These are phyloP conservation scores for Aspidapion aeneum DNA, from an alignment of 2,888 invertebrate genomes.

Conservation along the genomic window DNA sequence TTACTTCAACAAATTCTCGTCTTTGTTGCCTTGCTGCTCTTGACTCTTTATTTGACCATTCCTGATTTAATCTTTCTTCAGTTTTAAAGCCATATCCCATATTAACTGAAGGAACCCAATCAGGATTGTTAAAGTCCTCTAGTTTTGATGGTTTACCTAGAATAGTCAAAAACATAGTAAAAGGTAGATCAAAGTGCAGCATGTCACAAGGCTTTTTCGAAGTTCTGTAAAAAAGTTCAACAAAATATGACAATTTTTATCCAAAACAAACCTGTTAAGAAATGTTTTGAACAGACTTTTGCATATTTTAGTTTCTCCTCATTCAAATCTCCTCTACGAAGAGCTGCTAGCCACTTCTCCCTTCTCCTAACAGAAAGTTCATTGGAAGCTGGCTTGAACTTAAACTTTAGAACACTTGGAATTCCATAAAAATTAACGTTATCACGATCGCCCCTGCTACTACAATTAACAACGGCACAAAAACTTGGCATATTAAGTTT, in stretches of 20 bases:
- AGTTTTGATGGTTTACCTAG: not conserved
- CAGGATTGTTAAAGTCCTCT: not conserved
- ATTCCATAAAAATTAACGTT: not conserved
- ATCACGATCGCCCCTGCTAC: not conserved
- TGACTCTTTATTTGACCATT: too few species aligned
- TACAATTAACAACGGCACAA: not conserved
- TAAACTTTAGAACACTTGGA: not conserved
- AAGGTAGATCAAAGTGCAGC: too few species aligned
- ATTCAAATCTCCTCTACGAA: not conserved
- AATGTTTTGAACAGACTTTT: not conserved
- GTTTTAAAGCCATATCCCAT: not conserved
- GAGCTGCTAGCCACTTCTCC: not conserved
- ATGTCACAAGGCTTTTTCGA: too few species aligned
- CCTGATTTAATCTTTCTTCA: too few species aligned
- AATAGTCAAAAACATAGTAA: too few species aligned
- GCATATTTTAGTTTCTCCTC: not conserved
- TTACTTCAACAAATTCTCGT: too few species aligned
- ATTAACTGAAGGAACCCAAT: not conserved
- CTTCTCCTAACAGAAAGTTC: not conserved
- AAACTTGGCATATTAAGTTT: not conserved
- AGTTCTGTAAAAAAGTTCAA: too few species aligned
- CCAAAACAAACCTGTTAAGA: not conserved
- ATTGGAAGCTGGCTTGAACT: not conserved
- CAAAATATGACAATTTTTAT: too few species aligned
- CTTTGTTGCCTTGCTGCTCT: too few species aligned